phyloP scores from a whole-genome alignment of 2,113 vertebrate species.

The Hippocampus guttulatus region DNA sequence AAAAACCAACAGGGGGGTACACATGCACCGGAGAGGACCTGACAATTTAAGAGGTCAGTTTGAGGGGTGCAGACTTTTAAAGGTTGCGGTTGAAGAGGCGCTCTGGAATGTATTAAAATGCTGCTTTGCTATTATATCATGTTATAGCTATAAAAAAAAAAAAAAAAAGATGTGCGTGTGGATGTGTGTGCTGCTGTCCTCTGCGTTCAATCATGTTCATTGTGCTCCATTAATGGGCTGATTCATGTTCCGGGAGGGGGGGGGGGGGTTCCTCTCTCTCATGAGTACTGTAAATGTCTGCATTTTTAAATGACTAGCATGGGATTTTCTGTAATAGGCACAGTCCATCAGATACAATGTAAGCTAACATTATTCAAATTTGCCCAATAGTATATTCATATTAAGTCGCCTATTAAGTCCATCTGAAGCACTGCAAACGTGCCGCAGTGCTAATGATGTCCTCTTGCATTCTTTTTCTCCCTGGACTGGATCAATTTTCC shows the following conservation, averaged over 20 bases:
- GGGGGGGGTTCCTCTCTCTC: constrained; percentile 11
- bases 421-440: background rate
- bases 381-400: no score
- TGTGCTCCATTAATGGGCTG: constrained; percentile 57
- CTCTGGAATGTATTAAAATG: background rate
- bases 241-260: constrained; percentile 34
- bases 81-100: background rate
- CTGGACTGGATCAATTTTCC: constrained; percentile 43
- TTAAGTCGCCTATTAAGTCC: no score
- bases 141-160: background rate
- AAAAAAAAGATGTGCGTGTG: constrained; percentile 14
- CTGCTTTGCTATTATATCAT: background rate
- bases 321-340: background rate
- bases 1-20: background rate
- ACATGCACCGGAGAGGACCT: background rate
- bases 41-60: background rate
- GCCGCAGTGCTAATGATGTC: background rate
- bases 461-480: constrained; percentile 12
- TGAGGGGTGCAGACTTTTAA: background rate
- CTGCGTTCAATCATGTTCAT: constrained; percentile 55
- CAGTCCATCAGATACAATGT: no score
- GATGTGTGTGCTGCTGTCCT: constrained; percentile 34
- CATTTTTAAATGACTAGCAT: background rate
- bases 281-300: background rate
- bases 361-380: no score